Conservation (phyloP, 2,888 invertebrate genomes). For the Folsomia manolachei region DNA sequence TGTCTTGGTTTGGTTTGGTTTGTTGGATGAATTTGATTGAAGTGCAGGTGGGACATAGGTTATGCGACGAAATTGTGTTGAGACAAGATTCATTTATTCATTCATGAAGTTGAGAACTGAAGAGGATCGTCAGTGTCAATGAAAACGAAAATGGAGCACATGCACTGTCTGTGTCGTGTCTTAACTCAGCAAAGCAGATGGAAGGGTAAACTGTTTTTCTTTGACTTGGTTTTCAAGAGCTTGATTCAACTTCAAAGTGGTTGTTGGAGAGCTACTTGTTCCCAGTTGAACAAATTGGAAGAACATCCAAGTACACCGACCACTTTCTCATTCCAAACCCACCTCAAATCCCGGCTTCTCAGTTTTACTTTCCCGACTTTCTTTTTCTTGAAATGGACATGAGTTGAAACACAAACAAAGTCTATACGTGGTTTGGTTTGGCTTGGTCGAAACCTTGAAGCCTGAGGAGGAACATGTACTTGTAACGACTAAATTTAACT, state of each 20-base stretch:
- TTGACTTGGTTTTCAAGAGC: neutral
- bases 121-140: neutral
- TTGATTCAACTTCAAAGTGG: neutral
- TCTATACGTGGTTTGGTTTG: neutral
- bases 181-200: neutral
- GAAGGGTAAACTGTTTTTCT: neutral
- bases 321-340: neutral
- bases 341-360: neutral
- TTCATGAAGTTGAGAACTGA: neutral
- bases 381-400: conserved; percentile 4
- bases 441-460: no score
- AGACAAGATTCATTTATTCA: neutral
- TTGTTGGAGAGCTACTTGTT: neutral
- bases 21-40: neutral
- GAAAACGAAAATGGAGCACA: no score
- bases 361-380: neutral
- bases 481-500: conserved; percentile 3
- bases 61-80: neutral
- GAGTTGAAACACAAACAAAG: neutral
- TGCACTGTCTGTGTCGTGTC: neutral
- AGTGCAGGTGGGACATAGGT: neutral
- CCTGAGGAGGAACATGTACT: neutral
- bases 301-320: neutral
- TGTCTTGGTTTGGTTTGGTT: no score
- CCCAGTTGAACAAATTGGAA: no score